phyloP scores from a whole-genome alignment of 1,140 invertebrate species.

The Hypothenemus hampei region DNA sequence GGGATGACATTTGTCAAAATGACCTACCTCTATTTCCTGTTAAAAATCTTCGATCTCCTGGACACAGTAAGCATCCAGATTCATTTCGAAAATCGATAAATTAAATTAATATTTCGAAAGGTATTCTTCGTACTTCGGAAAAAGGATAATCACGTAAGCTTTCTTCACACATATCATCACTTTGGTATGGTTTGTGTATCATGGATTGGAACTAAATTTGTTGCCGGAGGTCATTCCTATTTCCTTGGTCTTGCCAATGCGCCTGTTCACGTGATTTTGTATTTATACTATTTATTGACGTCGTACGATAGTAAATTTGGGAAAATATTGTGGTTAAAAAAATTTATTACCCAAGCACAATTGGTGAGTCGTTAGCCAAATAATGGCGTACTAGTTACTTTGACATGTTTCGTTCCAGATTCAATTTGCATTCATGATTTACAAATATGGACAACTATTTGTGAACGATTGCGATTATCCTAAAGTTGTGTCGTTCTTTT shows the following conservation, averaged over 20 bases:
- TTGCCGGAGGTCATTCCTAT: slow-evolving; percentile 59
- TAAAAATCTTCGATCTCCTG: slow-evolving; percentile 63
- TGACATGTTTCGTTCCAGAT: slow-evolving; percentile 44
- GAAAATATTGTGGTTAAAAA: slow-evolving; percentile 66
- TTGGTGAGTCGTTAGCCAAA: slow-evolving; percentile 45
- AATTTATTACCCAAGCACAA: slow-evolving; percentile 68
- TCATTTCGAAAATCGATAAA: background rate
- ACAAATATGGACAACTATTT: slow-evolving; percentile 63
- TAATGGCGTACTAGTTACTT: background rate
- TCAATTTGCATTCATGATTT: slow-evolving; percentile 68
- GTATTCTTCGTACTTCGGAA: slow-evolving; percentile 84
- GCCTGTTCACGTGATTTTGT: slow-evolving; percentile 76
- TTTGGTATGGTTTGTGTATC: slow-evolving; percentile 63
- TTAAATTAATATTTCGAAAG: slow-evolving; percentile 41
- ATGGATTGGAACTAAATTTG: slow-evolving; percentile 60
- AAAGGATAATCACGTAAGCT: slow-evolving; percentile 77
- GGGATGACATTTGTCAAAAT: slow-evolving; percentile 55
- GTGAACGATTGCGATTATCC: slow-evolving; percentile 70
- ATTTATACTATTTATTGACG: slow-evolving; percentile 69
- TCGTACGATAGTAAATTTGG: slow-evolving; percentile 59
- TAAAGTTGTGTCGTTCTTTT: slow-evolving; percentile 51
- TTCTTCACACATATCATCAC: slow-evolving; percentile 87
- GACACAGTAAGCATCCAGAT: slow-evolving; percentile 55
- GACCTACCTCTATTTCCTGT: slow-evolving; percentile 59
- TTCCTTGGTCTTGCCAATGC: slow-evolving; percentile 62